phyloP scores from a whole-genome alignment of 2,797 vertebrate species.

The Carcharodon carcharias region DNA sequence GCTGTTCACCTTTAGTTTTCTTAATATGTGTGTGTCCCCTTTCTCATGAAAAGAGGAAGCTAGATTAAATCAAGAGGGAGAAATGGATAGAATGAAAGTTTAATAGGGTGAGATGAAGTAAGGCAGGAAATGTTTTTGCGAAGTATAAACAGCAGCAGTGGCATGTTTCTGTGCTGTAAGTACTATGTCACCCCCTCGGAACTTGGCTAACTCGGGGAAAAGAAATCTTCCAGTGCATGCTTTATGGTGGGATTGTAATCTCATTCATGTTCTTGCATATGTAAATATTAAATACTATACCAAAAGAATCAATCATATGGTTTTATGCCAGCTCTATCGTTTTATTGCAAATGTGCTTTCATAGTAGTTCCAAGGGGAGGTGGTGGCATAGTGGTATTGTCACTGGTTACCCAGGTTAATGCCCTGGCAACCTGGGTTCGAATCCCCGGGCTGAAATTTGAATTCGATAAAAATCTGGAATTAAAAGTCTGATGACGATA shows the following conservation, averaged over 20 bases:
- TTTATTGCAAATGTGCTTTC: background rate
- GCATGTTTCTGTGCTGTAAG: background rate
- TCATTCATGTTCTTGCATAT: background rate
- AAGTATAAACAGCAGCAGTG: background rate
- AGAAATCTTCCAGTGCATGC: background rate
- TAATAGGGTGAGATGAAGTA: background rate
- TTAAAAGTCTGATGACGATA: too few relatives aligned
- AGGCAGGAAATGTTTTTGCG: background rate
- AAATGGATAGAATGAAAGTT: background rate
- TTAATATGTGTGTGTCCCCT: background rate
- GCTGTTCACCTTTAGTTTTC: background rate
- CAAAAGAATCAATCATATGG: background rate
- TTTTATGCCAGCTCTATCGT: background rate
- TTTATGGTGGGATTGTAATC: background rate
- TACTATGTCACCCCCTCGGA: too few relatives aligned
- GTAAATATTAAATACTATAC: background rate
- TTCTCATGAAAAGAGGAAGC: background rate
- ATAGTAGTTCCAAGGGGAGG: background rate
- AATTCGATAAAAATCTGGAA: too few relatives aligned
- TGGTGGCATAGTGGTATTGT: too few relatives aligned
- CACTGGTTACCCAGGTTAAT: too few relatives aligned
- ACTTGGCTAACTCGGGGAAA: too few relatives aligned
- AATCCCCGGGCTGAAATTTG: too few relatives aligned
- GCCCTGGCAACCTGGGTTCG: too few relatives aligned
- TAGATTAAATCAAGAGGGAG: background rate